phyloP scores from a whole-genome alignment of 35 echinoderm and acorn worm genomes.

The Lytechinus variegatus region DNA sequence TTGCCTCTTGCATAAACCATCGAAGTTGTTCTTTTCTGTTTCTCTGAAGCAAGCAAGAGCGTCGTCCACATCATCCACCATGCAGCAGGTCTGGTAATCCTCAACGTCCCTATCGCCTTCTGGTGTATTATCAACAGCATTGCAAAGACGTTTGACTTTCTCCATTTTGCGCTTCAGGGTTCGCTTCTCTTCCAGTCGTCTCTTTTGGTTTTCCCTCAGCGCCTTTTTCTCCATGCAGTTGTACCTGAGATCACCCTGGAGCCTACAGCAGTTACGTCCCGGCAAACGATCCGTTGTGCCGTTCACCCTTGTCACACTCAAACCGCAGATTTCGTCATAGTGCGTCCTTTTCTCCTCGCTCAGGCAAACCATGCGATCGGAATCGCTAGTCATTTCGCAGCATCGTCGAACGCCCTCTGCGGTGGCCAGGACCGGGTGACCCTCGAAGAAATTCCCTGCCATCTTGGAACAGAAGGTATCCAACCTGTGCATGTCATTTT shows the following conservation, averaged over 20 bases:
- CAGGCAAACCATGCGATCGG: not conserved
- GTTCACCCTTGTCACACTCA: not conserved
- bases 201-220: not conserved
- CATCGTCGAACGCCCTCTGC: constrained; percentile 26
- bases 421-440: not conserved
- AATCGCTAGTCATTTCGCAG: not conserved
- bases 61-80: not conserved
- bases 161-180: not conserved
- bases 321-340: constrained; percentile 3
- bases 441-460: not conserved
- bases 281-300: not conserved
- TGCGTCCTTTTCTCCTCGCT: constrained; percentile 13
- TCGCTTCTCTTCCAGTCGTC: not conserved
- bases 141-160: not conserved
- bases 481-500: not conserved
- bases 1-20: not conserved
- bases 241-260: not conserved
- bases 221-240: not conserved
- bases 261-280: not conserved
- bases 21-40: not conserved
- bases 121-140: not conserved
- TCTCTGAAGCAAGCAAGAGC: constrained; percentile 20
- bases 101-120: no score
- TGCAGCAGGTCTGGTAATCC: constrained; percentile 19
- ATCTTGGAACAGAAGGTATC: constrained; percentile 27